Evolutionary conservation across 2,113 vertebrate genomes (phyloP).

Genomic region (Plecturocebus donacophilus): DNA sequence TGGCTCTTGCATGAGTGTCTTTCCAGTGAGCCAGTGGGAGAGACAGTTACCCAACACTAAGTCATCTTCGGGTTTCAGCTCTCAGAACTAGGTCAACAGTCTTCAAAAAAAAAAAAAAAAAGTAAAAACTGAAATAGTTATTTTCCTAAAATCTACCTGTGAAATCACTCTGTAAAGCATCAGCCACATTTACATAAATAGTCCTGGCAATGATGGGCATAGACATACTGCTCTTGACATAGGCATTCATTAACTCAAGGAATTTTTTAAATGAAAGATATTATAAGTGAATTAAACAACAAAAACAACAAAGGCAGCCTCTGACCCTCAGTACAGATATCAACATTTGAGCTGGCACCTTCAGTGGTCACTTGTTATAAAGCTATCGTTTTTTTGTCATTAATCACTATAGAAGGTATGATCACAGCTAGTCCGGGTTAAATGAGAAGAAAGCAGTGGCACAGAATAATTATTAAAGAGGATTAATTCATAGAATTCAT

Average conservation of each 20-base stretch:
- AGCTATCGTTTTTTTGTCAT: neutral
- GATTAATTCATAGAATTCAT: neutral
- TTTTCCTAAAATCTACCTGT: neutral
- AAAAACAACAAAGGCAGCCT: neutral
- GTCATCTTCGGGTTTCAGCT: neutral
- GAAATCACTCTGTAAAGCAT: neutral
- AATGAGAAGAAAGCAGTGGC: neutral
- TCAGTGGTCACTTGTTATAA: neutral
- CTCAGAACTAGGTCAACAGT: neutral
- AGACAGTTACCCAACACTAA: neutral
- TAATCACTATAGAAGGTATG: neutral
- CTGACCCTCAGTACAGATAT: neutral
- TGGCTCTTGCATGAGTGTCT: neutral
- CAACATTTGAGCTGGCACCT: neutral
- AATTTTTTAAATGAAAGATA: neutral
- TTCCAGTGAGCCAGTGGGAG: neutral
- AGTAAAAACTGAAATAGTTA: neutral
- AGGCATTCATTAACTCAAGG: neutral
- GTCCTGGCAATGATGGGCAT: neutral
- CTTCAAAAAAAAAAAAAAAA: neutral
- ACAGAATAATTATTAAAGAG: neutral
- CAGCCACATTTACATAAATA: neutral
- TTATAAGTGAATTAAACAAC: constrained; percentile 2
- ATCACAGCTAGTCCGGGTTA: neutral
- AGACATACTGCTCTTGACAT: neutral